phyloP scores from a whole-genome alignment of 2,797 vertebrate species.

The Momotus momota region DNA sequence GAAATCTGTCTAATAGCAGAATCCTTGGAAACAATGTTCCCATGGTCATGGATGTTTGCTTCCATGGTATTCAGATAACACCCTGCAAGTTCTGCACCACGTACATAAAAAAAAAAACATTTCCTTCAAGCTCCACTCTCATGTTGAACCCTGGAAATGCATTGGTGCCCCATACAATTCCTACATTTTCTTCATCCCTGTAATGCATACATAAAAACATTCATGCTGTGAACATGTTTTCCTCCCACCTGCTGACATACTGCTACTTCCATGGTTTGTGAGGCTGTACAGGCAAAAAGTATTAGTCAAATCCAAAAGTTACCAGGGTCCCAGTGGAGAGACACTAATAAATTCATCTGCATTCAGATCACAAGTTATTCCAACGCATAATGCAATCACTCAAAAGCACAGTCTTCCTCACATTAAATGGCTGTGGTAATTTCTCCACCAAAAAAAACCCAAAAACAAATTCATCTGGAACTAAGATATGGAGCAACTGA shows the following conservation, averaged over 20 bases:
- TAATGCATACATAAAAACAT: neutral
- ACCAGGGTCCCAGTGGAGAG: neutral
- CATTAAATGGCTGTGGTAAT: neutral
- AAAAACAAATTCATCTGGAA: neutral
- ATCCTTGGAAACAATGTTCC: neutral
- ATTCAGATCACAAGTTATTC: neutral
- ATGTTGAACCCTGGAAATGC: neutral
- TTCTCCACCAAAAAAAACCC: neutral
- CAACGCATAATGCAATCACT: neutral
- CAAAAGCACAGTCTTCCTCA: neutral
- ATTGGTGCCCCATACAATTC: accelerated
- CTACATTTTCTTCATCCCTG: neutral
- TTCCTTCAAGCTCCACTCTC: neutral
- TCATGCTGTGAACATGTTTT: neutral
- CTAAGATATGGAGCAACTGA: neutral
- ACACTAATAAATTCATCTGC: neutral
- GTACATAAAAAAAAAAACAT: accelerated
- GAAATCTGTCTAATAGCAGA: neutral
- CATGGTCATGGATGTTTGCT: neutral
- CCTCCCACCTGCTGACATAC: neutral
- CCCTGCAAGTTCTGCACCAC: neutral
- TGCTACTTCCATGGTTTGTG: neutral
- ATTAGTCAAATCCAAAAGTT: neutral
- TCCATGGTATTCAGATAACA: neutral
- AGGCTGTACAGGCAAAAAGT: neutral